Percentiles rank a stretch among this genome's conserved stretches.
These are phyloP conservation scores for Centroberyx gerrardi DNA, from an alignment of 2,797 vertebrate genomes.

Conservation along the genomic window DNA sequence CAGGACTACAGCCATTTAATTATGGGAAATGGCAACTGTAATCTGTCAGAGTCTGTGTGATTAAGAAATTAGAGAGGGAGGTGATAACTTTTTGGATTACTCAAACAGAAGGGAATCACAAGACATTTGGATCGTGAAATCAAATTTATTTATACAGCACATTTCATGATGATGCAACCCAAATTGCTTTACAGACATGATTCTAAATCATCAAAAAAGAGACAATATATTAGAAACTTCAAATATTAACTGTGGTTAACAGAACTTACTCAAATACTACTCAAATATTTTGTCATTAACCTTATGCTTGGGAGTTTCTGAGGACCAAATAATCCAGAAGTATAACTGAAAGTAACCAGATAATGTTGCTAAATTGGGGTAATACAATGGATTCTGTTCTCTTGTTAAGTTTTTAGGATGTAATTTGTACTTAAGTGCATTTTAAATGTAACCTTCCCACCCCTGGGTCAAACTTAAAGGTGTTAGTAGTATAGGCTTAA, in stretches of 20 bases:
- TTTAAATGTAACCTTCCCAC: background rate
- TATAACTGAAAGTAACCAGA: background rate
- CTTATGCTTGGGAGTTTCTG: slow-evolving; percentile 3
- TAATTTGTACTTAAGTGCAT: background rate
- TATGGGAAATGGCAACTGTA: background rate
- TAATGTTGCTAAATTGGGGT: background rate
- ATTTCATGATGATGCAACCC: too few relatives aligned
- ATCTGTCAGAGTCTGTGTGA: background rate
- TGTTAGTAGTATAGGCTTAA: background rate
- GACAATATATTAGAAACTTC: too few relatives aligned
- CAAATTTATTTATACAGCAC: background rate
- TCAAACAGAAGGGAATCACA: background rate
- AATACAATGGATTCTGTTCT: background rate
- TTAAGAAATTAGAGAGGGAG: background rate
- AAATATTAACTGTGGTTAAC: too few relatives aligned
- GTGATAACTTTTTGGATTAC: too few relatives aligned
- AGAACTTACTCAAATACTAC: background rate
- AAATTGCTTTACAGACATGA: too few relatives aligned
- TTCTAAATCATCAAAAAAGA: too few relatives aligned
- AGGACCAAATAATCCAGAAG: background rate
- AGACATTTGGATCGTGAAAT: background rate
- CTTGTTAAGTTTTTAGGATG: background rate
- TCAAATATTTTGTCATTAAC: background rate
- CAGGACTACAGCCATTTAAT: background rate
- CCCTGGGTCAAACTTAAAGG: background rate